Base-by-base conservation (phyloP, 2,113 vertebrate species). In the Ia io region DNA sequence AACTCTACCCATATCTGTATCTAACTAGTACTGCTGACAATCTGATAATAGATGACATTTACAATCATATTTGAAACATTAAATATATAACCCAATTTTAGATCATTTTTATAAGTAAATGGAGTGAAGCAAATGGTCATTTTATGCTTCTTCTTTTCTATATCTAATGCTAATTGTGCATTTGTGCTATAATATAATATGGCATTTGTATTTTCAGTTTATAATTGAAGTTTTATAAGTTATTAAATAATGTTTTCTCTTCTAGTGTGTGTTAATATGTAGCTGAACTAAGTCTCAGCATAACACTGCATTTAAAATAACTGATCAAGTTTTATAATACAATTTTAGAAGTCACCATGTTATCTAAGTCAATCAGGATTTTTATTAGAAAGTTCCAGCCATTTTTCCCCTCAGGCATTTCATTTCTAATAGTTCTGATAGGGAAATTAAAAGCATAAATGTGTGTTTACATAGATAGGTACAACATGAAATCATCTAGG, bases 11-110 rank as follows among this genome's bases (percentile, higher is more conserved):
- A 61, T 49, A 76, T 23, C 37, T 65, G 4, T 20, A 22, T 42
- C 25, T 67, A 71, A 65, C n/a, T 16, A 9, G 78, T 20, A 89
- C n/a, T 92, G 56, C 8, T n/a, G 4, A 84, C 3, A 97, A 47
- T 67, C 79, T 96, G 87, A 20, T 71, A 82, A 91, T 17, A 40
- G 83, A 28, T 67, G 23, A 23, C 14, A 44, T 74, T 93, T 95
- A 92, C 90, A 78, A 78, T 9, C 1, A 95, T 76, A 84, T 93
- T 49, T 4, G n/a, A 86, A 83, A 1, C 65, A 59, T 17, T 91
- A 5, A 74, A 9, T 67, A 79, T 18, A 79, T 71, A 71, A 65
- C 17, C 7, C 8, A 47, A 6, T 83, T 83, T 91, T 25, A 76
- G 16, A n/a, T 65, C 0, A n/a, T 49, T 86, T 91, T 69, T 16